Evolutionary conservation across 2,797 vertebrate species (phyloP).

Genomic region (Acanthurus leucopareius): DNA sequence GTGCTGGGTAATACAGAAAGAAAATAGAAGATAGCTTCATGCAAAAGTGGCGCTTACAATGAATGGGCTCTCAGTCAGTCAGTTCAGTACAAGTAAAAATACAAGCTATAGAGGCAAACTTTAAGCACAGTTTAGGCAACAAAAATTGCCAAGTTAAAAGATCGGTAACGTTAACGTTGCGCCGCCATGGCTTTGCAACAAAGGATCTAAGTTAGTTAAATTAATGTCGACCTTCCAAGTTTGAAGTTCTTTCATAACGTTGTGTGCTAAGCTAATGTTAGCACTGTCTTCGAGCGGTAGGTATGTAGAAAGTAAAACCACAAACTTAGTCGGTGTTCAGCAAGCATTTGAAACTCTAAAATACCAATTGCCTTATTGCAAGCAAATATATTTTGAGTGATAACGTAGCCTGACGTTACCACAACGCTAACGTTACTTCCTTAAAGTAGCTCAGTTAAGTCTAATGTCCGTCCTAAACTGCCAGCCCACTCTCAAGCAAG

Average conservation of each 20-base stretch:
- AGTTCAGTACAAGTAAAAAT: neutral
- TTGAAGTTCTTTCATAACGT: no score
- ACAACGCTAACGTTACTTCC: neutral
- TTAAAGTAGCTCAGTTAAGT: neutral
- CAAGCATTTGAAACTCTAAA: neutral
- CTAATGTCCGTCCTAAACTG: neutral
- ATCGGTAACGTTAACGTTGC: rapidly evolving
- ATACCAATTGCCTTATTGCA: no score
- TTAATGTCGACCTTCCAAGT: no score
- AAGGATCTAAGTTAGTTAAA: neutral
- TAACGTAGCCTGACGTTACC: neutral
- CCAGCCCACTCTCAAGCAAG: neutral
- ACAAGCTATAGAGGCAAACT: rapidly evolving
- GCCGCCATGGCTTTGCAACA: rapidly evolving
- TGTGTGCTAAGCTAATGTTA: slow-evolving; percentile 51
- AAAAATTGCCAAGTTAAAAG: rapidly evolving
- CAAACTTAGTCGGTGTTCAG: neutral
- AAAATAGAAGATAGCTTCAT: slow-evolving; percentile 3
- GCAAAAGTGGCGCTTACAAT: slow-evolving; percentile 66
- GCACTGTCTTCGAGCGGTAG: neutral
- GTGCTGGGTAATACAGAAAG: neutral
- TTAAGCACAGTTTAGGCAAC: rapidly evolving
- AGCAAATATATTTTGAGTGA: no score
- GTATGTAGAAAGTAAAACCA: slow-evolving; percentile 22
- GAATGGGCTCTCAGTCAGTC: slow-evolving; percentile 53